These are phyloP conservation scores for Pipistrellus pipistrellus DNA, from an alignment of 2,797 vertebrate species.

Conservation along the genomic window DNA sequence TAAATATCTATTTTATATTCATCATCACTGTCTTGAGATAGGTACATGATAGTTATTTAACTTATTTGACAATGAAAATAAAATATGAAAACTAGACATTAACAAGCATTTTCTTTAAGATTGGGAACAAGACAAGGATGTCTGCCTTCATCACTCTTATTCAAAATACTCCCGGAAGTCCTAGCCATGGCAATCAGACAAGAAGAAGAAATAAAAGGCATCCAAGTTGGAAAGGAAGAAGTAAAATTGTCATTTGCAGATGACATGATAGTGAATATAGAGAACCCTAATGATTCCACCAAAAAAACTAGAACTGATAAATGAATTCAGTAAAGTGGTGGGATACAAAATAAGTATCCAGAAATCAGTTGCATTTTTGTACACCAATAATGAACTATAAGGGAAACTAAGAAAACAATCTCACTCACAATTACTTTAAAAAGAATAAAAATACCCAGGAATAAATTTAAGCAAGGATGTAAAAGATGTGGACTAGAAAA, in stretches of 20 bases:
- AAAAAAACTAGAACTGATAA: not conserved
- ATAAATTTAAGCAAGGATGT: not conserved
- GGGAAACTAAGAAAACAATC: not conserved
- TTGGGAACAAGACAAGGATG: not conserved
- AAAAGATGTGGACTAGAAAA: not conserved
- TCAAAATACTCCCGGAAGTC: not conserved
- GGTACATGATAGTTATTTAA: constrained; percentile 49
- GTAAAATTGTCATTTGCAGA: not conserved
- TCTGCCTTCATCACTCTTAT: not conserved
- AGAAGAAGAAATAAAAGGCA: not conserved
- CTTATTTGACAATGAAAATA: constrained; percentile 53
- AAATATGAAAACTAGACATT: constrained; percentile 54
- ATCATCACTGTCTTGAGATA: constrained; percentile 45
- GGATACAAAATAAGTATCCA: not conserved
- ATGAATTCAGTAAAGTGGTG: not conserved
- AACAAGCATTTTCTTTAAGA: not conserved
- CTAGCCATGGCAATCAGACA: not conserved
- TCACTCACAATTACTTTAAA: not conserved
- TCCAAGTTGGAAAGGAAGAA: not conserved
- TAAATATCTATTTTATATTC: constrained; percentile 48
- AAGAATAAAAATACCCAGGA: not conserved
- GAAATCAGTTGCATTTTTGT: not conserved
- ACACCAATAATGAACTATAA: not conserved
- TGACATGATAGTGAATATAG: not conserved
- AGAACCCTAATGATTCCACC: not conserved